These are phyloP conservation scores for Maconellicoccus hirsutus DNA, from an alignment of 1,140 invertebrate species.

Conservation along the genomic window DNA sequence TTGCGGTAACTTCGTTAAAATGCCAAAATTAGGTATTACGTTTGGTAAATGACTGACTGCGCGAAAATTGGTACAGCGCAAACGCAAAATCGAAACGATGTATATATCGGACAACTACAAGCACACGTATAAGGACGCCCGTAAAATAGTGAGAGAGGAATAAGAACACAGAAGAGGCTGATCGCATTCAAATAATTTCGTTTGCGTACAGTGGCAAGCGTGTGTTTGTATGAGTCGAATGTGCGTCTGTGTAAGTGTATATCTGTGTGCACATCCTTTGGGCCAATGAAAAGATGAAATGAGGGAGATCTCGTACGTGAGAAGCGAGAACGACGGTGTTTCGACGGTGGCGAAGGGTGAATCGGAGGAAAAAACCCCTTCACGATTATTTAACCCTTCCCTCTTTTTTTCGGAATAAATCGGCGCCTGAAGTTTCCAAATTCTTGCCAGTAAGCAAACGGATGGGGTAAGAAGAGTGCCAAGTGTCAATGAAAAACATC, in stretches of 20 bases:
- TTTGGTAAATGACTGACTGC: background rate
- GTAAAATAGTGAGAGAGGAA: background rate
- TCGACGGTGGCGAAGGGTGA: background rate
- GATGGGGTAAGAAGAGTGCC: background rate
- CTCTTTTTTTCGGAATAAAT: background rate
- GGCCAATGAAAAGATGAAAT: constrained; percentile 4
- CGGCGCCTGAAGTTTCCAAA: background rate
- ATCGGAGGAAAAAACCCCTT: background rate
- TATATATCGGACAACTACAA: no score
- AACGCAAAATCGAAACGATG: background rate
- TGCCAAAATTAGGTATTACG: background rate
- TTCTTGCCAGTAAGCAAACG: background rate
- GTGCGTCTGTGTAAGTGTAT: background rate
- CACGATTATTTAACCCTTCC: background rate
- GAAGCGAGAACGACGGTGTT: background rate
- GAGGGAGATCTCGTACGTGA: background rate
- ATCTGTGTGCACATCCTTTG: background rate
- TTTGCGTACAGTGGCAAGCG: constrained; percentile 1
- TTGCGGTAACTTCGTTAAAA: background rate
- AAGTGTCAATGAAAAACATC: background rate
- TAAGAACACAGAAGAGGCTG: background rate
- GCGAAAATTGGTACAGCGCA: background rate
- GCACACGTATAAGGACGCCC: background rate
- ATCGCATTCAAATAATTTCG: constrained; percentile 9
- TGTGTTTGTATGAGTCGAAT: constrained; percentile 3